Conservation (phyloP, 2,888 invertebrate genomes). For the Napeogenes inachia region DNA sequence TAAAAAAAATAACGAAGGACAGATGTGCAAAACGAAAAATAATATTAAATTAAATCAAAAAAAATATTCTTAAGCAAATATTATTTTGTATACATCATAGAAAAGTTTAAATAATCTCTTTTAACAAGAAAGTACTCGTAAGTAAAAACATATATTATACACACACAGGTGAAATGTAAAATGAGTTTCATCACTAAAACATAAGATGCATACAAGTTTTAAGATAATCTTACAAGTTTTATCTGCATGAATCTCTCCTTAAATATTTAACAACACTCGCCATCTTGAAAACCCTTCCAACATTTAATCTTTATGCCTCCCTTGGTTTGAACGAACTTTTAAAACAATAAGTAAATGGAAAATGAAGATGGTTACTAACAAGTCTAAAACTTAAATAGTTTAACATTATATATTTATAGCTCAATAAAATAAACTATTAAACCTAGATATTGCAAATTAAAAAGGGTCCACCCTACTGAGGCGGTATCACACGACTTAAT, state of each 20-base stretch:
- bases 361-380: constrained; percentile 11
- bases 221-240: constrained; percentile 17
- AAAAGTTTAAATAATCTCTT: no score
- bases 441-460: no score
- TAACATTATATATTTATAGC: no score
- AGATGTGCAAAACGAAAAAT: no score
- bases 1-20: no score
- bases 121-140: no score
- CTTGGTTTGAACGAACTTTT: constrained; percentile 15
- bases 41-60: no score
- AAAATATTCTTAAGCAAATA: no score
- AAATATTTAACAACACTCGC: constrained; percentile 32
- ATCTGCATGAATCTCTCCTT: constrained; percentile 24
- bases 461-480: no score
- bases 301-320: constrained; percentile 31
- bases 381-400: constrained; percentile 18
- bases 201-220: constrained; percentile 9
- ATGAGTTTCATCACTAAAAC: constrained; percentile 4
- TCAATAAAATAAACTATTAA: no score
- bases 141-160: not conserved
- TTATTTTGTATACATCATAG: no score
- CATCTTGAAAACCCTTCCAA: constrained; percentile 32
- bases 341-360: constrained; percentile 17
- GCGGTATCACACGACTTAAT: no score
- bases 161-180: not conserved